These are phyloP conservation scores for Lytechinus variegatus DNA, from an alignment of 35 echinoderm and acorn worm species.

Conservation along the genomic window DNA sequence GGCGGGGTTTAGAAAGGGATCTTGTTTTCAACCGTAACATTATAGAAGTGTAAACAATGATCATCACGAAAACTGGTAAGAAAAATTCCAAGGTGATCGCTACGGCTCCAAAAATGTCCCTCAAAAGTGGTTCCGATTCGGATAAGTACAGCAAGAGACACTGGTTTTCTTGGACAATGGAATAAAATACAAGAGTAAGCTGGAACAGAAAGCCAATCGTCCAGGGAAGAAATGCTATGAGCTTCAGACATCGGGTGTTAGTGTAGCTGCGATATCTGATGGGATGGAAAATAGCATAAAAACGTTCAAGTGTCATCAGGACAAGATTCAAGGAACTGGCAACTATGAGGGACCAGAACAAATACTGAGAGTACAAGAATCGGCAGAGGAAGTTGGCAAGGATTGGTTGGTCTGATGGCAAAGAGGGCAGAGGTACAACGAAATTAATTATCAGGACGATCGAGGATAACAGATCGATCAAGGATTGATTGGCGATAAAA, in stretches of 20 bases:
- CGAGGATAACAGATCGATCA: conserved; percentile 66
- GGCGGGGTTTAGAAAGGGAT: too few species aligned
- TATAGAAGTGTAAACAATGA: conserved; percentile 52
- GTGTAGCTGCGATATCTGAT: neutral
- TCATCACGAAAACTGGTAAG: conserved; percentile 58
- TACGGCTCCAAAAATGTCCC: neutral
- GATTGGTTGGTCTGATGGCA: neutral
- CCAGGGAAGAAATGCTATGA: neutral
- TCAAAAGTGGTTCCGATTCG: neutral
- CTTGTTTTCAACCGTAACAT: neutral
- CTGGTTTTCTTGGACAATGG: neutral
- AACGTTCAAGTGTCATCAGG: conserved; percentile 69
- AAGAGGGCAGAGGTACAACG: neutral
- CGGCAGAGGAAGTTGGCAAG: conserved; percentile 59
- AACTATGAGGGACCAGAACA: conserved; percentile 70
- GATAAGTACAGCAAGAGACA: neutral
- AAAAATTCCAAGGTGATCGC: neutral
- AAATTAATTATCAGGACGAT: conserved; percentile 36
- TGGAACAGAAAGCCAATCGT: neutral
- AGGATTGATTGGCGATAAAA: conserved; percentile 77
- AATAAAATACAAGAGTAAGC: neutral
- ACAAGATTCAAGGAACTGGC: conserved; percentile 64
- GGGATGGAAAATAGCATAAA: conserved; percentile 64
- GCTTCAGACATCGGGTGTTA: neutral
- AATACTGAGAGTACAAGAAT: conserved; percentile 64